Conservation (phyloP, 2,797 vertebrate genomes). For the Sardinella longiceps region DNA sequence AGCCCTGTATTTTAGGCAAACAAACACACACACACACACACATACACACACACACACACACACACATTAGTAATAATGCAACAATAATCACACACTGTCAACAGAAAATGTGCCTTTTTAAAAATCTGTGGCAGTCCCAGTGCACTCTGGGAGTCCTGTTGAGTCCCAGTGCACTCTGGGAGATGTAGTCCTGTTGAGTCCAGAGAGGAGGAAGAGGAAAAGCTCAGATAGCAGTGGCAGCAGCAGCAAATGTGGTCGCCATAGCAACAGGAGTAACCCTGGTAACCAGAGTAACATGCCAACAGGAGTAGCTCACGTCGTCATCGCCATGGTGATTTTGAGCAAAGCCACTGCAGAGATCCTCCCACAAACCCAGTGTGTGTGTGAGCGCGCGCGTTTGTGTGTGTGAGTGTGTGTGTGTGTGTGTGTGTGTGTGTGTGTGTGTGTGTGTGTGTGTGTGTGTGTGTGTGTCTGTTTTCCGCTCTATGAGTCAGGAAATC, state of each 20-base stretch:
- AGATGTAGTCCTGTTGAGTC: not conserved
- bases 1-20: conserved; percentile 78
- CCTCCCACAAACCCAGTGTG: conserved; percentile 4
- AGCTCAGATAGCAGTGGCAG: not conserved
- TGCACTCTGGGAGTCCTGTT: not conserved
- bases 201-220: not conserved
- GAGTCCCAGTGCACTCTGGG: not conserved
- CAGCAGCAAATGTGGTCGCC: conserved; percentile 1
- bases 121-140: not conserved
- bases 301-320: conserved; percentile 20
- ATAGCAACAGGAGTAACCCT: conserved; percentile 16
- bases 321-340: conserved; percentile 23
- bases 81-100: too few species aligned
- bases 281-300: not conserved
- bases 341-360: conserved; percentile 31
- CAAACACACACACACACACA: conserved; percentile 3
- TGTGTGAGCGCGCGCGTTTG: not conserved
- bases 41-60: conserved; percentile 4
- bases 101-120: too few species aligned
- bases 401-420: not conserved
- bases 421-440: not conserved
- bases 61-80: not conserved
- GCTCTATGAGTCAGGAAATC: conserved; percentile 68
- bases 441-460: conserved; percentile 2
- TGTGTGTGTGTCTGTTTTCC: conserved; percentile 48